phyloP scores from a whole-genome alignment of 2,888 invertebrate genomes.

The Diabrotica balteata region DNA sequence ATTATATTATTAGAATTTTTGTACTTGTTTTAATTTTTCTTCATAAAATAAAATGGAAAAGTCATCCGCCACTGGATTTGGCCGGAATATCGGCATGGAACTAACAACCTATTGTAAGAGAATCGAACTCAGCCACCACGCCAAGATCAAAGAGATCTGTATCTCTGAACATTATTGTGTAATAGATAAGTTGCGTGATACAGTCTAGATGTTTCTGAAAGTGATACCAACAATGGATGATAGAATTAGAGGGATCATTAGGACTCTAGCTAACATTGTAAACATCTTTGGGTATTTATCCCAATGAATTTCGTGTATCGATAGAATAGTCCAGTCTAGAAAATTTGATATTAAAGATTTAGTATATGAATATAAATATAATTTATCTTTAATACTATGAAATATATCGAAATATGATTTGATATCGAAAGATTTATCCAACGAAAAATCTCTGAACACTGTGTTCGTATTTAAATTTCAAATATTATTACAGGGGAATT shows the following conservation, averaged over 20 bases:
- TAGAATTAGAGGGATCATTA: conserved; percentile 1
- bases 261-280: conserved; percentile 1
- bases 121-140: conserved; percentile 4
- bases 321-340: neutral
- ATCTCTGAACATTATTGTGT: conserved; percentile 7
- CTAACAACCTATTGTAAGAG: neutral
- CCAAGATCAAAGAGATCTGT: conserved; percentile 16
- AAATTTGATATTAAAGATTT: too few relatives aligned
- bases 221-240: neutral
- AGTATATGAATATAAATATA: too few relatives aligned
- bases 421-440: too few relatives aligned
- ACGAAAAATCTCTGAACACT: too few relatives aligned
- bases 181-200: neutral
- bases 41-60: too few relatives aligned
- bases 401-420: too few relatives aligned
- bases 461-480: too few relatives aligned
- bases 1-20: too few relatives aligned
- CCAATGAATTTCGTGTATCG: neutral
- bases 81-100: neutral
- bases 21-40: too few relatives aligned
- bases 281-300: neutral
- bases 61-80: neutral
- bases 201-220: conserved; percentile 1
- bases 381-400: too few relatives aligned
- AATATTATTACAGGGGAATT: too few relatives aligned